Percentiles rank a stretch among this genome's conserved stretches.
Evolutionary conservation across 2,888 invertebrate species (phyloP).

Genomic region (Pollenia angustigena): DNA sequence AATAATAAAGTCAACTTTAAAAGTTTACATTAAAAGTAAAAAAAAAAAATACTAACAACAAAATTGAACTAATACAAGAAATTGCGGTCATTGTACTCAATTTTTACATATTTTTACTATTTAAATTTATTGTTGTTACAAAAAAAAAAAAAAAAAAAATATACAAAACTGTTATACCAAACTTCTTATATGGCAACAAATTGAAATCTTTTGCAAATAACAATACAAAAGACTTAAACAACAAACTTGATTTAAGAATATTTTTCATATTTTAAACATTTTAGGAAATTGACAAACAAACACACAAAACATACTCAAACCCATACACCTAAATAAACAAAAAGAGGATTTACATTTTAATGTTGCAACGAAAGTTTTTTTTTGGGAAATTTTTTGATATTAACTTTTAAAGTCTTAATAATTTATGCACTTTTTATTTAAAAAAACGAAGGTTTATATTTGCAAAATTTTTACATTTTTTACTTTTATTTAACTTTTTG

Average conservation of each 20-base stretch:
- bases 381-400: no score
- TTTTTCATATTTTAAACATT: constrained; percentile 6
- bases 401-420: no score
- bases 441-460: no score
- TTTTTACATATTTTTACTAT: constrained; percentile 52
- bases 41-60: neutral
- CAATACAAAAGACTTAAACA: constrained; percentile 19
- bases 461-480: no score
- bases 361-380: no score
- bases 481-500: no score
- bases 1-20: constrained; percentile 36
- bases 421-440: no score
- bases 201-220: constrained; percentile 7
- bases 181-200: constrained; percentile 3
- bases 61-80: constrained; percentile 1
- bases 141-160: neutral
- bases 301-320: no score
- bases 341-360: no score
- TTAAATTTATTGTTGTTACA: constrained; percentile 37
- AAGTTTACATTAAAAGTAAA: constrained; percentile 1
- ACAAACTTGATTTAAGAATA: constrained; percentile 49
- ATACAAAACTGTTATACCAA: constrained; percentile 26
- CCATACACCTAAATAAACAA: neutral
- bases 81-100: constrained; percentile 53
- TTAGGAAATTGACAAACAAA: constrained; percentile 2